phyloP scores from a whole-genome alignment of 2,797 vertebrate species.

The Columba guinea region DNA sequence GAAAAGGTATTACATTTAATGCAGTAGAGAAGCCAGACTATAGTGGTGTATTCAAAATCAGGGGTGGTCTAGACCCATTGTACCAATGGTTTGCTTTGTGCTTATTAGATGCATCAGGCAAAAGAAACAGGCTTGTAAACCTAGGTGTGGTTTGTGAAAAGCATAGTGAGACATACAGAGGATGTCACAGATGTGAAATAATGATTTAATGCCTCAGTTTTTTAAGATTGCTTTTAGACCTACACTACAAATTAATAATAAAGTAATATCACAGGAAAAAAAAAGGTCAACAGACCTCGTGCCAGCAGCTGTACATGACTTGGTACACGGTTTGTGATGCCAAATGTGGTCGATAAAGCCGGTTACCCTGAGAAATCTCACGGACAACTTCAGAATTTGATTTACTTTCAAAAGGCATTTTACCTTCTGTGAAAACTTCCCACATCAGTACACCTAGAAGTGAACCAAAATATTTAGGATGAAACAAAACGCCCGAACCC shows the following conservation, averaged over 20 bases:
- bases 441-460: conserved; percentile 88
- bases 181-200: not conserved
- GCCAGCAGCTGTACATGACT: conserved; percentile 91
- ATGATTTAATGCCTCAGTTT: not conserved
- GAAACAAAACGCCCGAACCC: not conserved
- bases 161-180: not conserved
- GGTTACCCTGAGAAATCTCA: conserved; percentile 84
- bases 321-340: conserved; percentile 77
- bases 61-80: not conserved
- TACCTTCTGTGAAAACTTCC: conserved; percentile 89
- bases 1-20: not conserved
- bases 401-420: conserved; percentile 84
- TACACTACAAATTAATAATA: not conserved
- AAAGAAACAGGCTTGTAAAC: not conserved
- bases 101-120: not conserved
- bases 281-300: conserved; percentile 77
- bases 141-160: not conserved
- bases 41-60: not conserved
- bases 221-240: not conserved
- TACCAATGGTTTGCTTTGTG: not conserved
- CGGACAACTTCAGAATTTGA: conserved; percentile 84
- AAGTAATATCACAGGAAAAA: not conserved
- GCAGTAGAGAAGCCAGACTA: not conserved
- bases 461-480: not conserved
- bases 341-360: conserved; percentile 83